Evolutionary conservation across 2,888 invertebrate genomes (phyloP).

Genomic region (Philopedon plagiatum): DNA sequence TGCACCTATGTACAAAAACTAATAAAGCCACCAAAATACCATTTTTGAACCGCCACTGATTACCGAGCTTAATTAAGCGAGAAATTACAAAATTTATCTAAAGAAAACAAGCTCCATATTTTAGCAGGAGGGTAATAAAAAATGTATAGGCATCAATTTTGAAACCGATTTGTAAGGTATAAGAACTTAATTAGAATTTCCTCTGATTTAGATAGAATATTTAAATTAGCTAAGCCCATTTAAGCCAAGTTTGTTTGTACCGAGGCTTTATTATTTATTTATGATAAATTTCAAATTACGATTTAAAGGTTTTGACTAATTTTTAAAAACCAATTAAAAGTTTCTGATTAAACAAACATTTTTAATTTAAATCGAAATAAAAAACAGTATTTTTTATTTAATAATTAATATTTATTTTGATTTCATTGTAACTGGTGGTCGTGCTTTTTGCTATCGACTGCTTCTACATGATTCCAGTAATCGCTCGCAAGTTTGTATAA

Average conservation of each 20-base stretch:
- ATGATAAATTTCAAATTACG: neutral
- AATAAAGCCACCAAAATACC: neutral
- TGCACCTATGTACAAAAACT: neutral
- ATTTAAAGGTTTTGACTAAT: neutral
- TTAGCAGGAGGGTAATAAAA: constrained; percentile 18
- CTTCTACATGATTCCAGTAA: too few species aligned
- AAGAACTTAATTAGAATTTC: constrained; percentile 17
- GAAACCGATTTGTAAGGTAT: constrained; percentile 14
- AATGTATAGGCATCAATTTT: constrained; percentile 14
- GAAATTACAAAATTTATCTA: constrained; percentile 43
- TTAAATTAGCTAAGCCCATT: constrained; percentile 4
- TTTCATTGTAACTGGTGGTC: too few species aligned
- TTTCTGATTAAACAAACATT: too few species aligned
- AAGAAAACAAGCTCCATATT: constrained; percentile 14
- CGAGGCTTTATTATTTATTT: neutral
- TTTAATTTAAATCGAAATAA: too few species aligned
- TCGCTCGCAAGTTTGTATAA: too few species aligned
- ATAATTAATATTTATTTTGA: too few species aligned
- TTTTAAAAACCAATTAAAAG: neutral
- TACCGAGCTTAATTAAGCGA: constrained; percentile 33
- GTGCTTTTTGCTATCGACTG: too few species aligned
- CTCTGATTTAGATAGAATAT: neutral
- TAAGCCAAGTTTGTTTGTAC: constrained; percentile 5
- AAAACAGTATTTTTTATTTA: too few species aligned
- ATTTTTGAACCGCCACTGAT: constrained; percentile 10